Evolutionary conservation across 2,888 invertebrate species (phyloP), one percentile per base, ranked within the genome.

Genomic region (Cordylochernes scorpioides): DNA sequence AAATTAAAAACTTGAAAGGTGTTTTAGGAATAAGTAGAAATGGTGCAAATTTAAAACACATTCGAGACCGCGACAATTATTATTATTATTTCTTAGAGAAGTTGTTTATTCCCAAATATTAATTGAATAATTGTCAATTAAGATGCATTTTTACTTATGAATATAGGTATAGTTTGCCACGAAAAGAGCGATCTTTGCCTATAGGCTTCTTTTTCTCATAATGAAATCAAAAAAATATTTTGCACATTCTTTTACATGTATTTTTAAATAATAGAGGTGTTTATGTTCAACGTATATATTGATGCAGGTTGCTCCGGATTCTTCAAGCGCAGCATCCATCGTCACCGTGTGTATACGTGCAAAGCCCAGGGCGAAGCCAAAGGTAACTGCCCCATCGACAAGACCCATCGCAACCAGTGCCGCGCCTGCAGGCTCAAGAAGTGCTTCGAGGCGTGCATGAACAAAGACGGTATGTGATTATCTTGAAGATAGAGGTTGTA

Each of bases 361-460:
- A 88, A 91, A 57, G 84, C 80, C 5, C 77, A 80, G 32, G 86
- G 84, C 22, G 75, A 41, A 16, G 24, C 31, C 3, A 78, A 78
- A 55, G 86, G 84, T 32, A 66, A 75, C 34, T 88, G 88, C 53
- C 80, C 82, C 5, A 80, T 88, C 32, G 88, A 91, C 61, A 88
- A 86, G 59, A 84, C 84, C 0, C 86, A 84, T 53, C 62, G 88
- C 34, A 88, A 88, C 61, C 88, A 88, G 58, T 88, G 88, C 57
- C 64, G 88, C 36, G 86, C 88, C 41, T 88, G 88, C 55, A 62
- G 88, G 33, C 67, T 88, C 38, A 71, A 73, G 48, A 84, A 84
- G 59, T 88, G 88, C 55, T 84, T 88, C 54, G 73, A 77, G 52
- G 82, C 78, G 30, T 71, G 78, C 46, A 88, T 88, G 88, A 88